Evolutionary conservation across 2,888 invertebrate species (phyloP), one percentile per base, ranked within the genome.

Genomic region (Erynnis tages): DNA sequence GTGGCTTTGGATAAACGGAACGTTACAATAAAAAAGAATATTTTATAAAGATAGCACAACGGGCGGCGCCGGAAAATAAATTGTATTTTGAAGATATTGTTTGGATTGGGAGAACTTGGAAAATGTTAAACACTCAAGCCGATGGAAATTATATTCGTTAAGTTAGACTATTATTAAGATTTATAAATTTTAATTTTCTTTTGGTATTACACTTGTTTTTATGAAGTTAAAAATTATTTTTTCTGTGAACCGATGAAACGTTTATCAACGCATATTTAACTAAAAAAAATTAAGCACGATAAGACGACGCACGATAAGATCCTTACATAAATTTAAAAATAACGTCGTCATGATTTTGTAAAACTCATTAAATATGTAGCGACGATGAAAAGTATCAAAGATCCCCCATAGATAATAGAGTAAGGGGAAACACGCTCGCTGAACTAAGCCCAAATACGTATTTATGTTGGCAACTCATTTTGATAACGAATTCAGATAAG

Each of bases 1-100:
- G 68, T 58, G 64, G 60, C 58, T 63, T 66, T 69, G 37, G 25
- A 34, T 27, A 53, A 53, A 34, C 32, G 40, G 34, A 17, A 46
- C 46, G 27, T 19, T 17, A 29, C 35, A 46, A 35, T 46, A 52
- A 52, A 45, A 49, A 52, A 37, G 29, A 46, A 50, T 53, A 45
- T 45, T 47, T 45, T 32, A 30, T 30, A 32, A 27, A 32, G 27
- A 25, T 37, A 6, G 37, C 17, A 47, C 38, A 38, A 30, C 21
- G 19, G n/a, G 14, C 21, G 19, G n/a, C 16, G 16, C 10, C 21
- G 48, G 14, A 48, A 40, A 32, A 48, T 48, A 48, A 48, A 30
- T 38, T 40, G 14, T 48, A 37, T 47, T 47, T 29, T 19, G 37
- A 27, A 30, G 38, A 46, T 48, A 40, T 55, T 58, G 54, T 55